Evolutionary conservation across 2,888 invertebrate genomes (phyloP).

Genomic region (Phlogophora meticulosa): DNA sequence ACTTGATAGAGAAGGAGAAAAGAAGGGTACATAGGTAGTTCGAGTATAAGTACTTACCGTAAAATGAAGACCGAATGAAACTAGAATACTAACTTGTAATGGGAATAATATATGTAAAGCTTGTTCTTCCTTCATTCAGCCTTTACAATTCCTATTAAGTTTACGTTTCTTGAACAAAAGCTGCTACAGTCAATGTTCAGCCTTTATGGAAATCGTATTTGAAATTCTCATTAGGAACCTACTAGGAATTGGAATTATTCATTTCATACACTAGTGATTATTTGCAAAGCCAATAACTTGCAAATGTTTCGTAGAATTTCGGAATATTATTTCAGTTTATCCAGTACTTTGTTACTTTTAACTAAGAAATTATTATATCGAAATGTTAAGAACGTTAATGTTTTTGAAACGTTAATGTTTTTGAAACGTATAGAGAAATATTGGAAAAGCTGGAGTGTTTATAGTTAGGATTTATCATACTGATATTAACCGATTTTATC

Average conservation of each 20-base stretch:
- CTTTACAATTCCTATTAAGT: constrained; percentile 16
- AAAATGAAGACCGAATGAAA: neutral
- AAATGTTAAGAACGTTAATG: too few relatives aligned
- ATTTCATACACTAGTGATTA: neutral
- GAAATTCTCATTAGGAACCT: neutral
- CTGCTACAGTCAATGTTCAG: constrained; percentile 8
- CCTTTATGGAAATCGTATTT: constrained; percentile 7
- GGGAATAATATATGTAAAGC: neutral
- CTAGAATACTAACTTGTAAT: neutral
- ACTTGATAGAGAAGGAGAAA: too few relatives aligned
- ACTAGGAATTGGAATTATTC: neutral
- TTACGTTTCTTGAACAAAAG: constrained; percentile 16
- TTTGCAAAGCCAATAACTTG: constrained; percentile 11
- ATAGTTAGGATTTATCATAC: too few relatives aligned
- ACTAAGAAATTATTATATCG: too few relatives aligned
- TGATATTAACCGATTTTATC: too few relatives aligned
- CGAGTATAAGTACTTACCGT: too few relatives aligned
- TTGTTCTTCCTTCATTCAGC: neutral
- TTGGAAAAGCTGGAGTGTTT: too few relatives aligned
- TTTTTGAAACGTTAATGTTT: too few relatives aligned
- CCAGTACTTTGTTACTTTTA: neutral
- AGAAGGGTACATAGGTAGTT: too few relatives aligned
- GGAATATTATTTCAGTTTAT: neutral
- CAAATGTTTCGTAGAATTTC: neutral
- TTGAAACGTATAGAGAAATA: too few relatives aligned